These are phyloP conservation scores for Oryzias dopingdopingensis DNA, from an alignment of 2,797 vertebrate species.

Conservation along the genomic window DNA sequence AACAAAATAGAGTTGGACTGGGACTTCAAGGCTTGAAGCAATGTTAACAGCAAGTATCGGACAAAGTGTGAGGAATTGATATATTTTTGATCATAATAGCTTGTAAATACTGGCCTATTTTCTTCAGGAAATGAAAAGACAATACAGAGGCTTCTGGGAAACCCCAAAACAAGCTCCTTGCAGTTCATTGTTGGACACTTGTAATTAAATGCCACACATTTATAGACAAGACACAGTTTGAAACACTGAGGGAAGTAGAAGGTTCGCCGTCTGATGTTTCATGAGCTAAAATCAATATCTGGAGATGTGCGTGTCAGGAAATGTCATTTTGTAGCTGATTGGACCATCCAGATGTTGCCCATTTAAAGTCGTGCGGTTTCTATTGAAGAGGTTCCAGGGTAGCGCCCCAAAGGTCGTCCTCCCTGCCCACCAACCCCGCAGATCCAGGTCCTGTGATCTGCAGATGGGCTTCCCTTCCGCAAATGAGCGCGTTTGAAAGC, in stretches of 20 bases:
- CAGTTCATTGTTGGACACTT: conserved; percentile 35
- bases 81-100: conserved; percentile 6
- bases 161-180: conserved; percentile 35
- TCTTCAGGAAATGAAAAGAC: conserved; percentile 36
- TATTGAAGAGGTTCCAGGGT: conserved; percentile 63
- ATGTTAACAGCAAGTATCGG: conserved; percentile 24
- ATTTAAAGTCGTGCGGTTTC: conserved; percentile 68
- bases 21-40: conserved; percentile 41
- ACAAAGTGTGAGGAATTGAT: conserved; percentile 13
- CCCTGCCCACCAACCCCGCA: conserved; percentile 41
- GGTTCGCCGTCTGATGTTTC: conserved; percentile 34
- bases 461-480: conserved; percentile 55
- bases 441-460: conserved; percentile 62
- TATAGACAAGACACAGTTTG: conserved; percentile 40
- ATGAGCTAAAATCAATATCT: conserved; percentile 47
- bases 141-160: conserved; percentile 33
- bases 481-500: conserved; percentile 66
- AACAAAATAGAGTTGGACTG: too few species aligned
- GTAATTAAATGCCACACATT: conserved; percentile 31
- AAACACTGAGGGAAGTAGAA: conserved; percentile 31
- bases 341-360: conserved; percentile 69
- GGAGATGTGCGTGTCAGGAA: conserved; percentile 63
- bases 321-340: conserved; percentile 65
- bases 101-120: conserved; percentile 7
- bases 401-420: conserved; percentile 47